A percentile compares a stretch with the other conserved stretches of the same genome.
Evolutionary conservation across 2,888 invertebrate genomes (phyloP).

Genomic region (Nemotelus nigrinus): DNA sequence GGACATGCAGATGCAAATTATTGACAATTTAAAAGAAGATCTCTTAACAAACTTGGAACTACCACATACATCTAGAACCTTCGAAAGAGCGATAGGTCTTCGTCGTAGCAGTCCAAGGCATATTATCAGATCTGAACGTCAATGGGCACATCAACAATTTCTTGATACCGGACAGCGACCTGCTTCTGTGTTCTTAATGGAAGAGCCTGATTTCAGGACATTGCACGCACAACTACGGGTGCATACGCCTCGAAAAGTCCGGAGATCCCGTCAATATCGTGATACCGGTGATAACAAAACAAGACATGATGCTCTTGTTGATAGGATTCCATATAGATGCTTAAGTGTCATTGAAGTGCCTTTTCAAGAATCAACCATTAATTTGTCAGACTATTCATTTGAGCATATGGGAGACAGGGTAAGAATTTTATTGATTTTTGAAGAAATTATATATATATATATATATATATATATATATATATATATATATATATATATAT

Average conservation of each 20-base stretch:
- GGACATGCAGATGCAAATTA: not conserved
- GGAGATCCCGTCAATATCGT: conserved; percentile 2
- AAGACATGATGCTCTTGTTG: conserved; percentile 55
- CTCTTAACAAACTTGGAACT: too few species aligned
- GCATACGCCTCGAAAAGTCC: not conserved
- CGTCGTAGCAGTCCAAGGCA: too few species aligned
- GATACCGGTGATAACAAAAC: conserved; percentile 23
- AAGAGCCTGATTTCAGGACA: conserved; percentile 2
- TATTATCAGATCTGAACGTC: not conserved
- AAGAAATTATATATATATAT: not conserved
- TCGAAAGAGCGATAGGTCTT: too few species aligned
- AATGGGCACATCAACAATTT: not conserved
- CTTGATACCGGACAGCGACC: not conserved
- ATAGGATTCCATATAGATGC: conserved; percentile 53
- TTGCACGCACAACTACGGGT: not conserved
- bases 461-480: not conserved
- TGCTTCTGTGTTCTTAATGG: not conserved
- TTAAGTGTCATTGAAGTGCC: conserved; percentile 50
- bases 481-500: too few species aligned
- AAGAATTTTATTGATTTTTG: conserved; percentile 51
- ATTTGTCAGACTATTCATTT: conserved; percentile 61
- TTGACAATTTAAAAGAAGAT: not conserved
- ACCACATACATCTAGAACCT: too few species aligned
- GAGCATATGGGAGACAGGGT: conserved; percentile 63
- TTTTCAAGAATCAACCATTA: conserved; percentile 11